These are phyloP conservation scores for Salvelinus sp. DNA, from an alignment of 2,113 vertebrate species.

Conservation along the genomic window DNA sequence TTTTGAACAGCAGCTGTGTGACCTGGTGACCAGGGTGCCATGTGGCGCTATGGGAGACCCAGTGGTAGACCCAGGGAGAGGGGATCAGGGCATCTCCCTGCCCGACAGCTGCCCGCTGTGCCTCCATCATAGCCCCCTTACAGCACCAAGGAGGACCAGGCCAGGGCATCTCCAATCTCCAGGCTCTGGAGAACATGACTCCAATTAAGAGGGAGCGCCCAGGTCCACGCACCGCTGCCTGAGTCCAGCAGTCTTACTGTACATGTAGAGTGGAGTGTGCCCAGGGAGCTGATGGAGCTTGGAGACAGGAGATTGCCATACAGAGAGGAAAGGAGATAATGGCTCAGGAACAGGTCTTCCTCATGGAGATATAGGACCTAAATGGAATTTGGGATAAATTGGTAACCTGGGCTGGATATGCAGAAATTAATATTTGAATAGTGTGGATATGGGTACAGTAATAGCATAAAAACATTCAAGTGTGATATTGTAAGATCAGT, in stretches of 20 bases:
- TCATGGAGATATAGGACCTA: not conserved
- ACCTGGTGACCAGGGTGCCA: not conserved
- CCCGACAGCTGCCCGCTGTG: not conserved
- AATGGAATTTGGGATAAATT: no score
- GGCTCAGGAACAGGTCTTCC: not conserved
- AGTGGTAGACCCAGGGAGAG: not conserved
- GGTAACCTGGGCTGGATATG: no score
- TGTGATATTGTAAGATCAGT: slow-evolving; percentile 1
- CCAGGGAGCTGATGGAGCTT: not conserved
- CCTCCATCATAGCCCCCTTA: slow-evolving; percentile 14
- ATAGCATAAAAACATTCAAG: not conserved
- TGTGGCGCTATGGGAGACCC: not conserved
- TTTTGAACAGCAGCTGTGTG: not conserved
- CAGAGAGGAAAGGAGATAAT: not conserved
- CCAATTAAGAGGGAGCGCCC: no score
- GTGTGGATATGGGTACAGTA: not conserved
- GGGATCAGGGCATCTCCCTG: not conserved
- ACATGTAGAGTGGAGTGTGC: no score
- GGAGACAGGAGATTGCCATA: not conserved
- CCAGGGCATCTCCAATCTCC: slow-evolving; percentile 46
- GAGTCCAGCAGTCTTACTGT: no score
- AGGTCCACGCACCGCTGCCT: no score
- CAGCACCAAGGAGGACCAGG: not conserved
- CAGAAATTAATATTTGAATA: not conserved
- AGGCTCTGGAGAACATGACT: no score